Evolutionary conservation across 1,140 invertebrate genomes (phyloP), one percentile per base, ranked within the genome.

Genomic region (Drosophila saltans): DNA sequence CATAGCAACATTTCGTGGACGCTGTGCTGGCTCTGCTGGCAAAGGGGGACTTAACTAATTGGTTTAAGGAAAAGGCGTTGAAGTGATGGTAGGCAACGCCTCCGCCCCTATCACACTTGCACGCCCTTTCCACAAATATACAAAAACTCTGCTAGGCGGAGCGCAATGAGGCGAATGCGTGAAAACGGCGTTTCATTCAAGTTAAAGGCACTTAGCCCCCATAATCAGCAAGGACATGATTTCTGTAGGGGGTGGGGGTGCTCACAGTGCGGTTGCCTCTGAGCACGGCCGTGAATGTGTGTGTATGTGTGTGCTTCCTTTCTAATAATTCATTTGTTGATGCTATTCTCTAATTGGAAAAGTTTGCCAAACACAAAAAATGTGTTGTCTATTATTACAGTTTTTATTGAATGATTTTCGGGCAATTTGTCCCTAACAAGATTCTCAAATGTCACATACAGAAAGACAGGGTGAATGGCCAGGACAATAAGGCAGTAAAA

Each of bases 101-200:
- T 7, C 57, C 33, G 3, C 33, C 33, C 33, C 33, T 36, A 36
- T 36, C 33, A 7, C 33, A 36, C 33, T 36, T 36, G 33, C 33
- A 16, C 56, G 7, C 30, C 56, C 52, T 7, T 28, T 21, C 30
- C n/a, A 36, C 11, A n/a, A 16, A 9, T 36, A 21, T n/a, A 48
- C 45, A 26, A 52, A 26, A 52, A 21, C n/a, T 33, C 30, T 75
- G 68, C 57, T 66, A 68, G 58, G 36, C 74, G 69, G 58, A 66
- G 81, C 81, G 81, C 81, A 84, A 69, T 84, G 81, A 71, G 78
- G 65, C 81, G 70, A 56, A 75, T 72, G 82, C 81, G 78, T 85
- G 82, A 81, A 86, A 78, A 65, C 75, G 78, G 66, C 74, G 66
- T 59, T 36, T 59, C 33, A 59, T 59, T 59, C 57, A 21, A 59